Conservation (phyloP, 2,113 vertebrate genomes). For the Strix aluco region DNA sequence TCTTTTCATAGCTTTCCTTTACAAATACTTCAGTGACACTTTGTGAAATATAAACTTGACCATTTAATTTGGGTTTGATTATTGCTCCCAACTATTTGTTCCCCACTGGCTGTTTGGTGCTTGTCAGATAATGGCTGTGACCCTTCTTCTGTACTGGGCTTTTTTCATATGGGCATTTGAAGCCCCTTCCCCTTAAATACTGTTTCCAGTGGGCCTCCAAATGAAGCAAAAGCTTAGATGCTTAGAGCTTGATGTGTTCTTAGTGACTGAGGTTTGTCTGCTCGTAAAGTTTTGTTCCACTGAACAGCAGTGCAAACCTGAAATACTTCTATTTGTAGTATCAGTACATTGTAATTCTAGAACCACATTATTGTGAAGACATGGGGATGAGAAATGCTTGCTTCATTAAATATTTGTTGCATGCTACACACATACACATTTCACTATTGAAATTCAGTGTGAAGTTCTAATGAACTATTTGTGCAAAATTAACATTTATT, state of each 20-base stretch:
- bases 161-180: neutral
- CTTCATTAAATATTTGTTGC: neutral
- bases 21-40: neutral
- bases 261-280: neutral
- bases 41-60: neutral
- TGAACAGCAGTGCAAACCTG: neutral
- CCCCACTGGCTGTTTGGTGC: neutral
- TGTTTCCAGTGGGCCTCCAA: neutral
- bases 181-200: neutral
- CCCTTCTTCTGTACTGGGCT: neutral
- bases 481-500: neutral
- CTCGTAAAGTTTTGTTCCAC: neutral
- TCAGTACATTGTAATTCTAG: neutral
- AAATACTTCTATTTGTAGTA: neutral
- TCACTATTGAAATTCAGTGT: neutral
- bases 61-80: neutral
- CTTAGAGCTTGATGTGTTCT: neutral
- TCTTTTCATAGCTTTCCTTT: neutral
- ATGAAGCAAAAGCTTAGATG: neutral
- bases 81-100: neutral
- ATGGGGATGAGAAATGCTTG: neutral
- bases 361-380: neutral
- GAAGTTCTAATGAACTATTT: neutral
- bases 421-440: accelerated
- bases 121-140: neutral